Base-by-base conservation (phyloP, 2,888 invertebrate genomes). In the Ennomos erosarius region DNA sequence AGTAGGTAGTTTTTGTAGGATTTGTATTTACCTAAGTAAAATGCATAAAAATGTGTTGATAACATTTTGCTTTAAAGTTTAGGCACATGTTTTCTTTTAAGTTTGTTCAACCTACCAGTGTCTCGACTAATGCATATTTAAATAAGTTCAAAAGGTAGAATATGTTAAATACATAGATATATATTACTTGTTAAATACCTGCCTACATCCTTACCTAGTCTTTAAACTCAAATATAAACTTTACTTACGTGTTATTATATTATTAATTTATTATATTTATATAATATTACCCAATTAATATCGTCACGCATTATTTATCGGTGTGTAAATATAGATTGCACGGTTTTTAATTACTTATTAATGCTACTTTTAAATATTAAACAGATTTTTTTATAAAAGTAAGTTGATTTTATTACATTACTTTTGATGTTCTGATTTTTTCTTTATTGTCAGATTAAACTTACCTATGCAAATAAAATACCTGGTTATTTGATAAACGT, bases 61-160 rank as follows among this genome's bases (percentile, higher is more conserved):
- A 12, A 48, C 50, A 50, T 16, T 47, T 51, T 38, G 42, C 40
- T 53, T 53, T 64, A 67, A 63, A 61, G 53, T 51, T 65, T 64
- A 64, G 61, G 57, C 56, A 62, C 51, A 55, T 65, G 61, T 70
- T 71, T 69, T 70, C 62, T 75, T 73, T 72, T 63, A 71, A 82
- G 82, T 85, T 84, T 83, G 74, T 84, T 86, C 81, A 82, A 82
- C 83, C 73, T 73, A 52, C 60, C 59, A 57, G 68, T 68, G 75
- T 71, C 47, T 70, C 62, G 16, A 60, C 58, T 67, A 67, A 78
- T 82, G 76, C 74, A 80, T 84, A 87, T 87, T 84, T 75, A 85
- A 84, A 82, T 76, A 48, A 64, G 82, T 81, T 81, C 65, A 71
- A 61, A 44, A 71, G 82, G 79, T 81, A 67, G 74, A 60, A 76